Evolutionary conservation across 2,888 invertebrate genomes (phyloP).

Genomic region (Mesorhabditis spiculigera): DNA sequence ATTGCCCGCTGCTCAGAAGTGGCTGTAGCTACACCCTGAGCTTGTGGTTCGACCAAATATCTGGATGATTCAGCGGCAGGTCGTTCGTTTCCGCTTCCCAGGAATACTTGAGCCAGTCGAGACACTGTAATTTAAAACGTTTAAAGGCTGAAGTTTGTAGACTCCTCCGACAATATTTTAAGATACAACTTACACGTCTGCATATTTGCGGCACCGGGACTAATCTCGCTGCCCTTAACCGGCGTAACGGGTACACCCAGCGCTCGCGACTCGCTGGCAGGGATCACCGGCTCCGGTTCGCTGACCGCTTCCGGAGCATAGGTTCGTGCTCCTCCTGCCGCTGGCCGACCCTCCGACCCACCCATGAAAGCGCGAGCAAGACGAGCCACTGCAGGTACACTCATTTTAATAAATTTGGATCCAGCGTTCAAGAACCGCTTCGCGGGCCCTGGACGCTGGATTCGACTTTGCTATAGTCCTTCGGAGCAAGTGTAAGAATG

Average conservation of each 20-base stretch:
- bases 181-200: not conserved
- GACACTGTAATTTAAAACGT: not conserved
- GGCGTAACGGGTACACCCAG: slow-evolving; percentile 2
- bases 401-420: no score
- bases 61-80: not conserved
- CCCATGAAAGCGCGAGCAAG: not conserved
- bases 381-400: not conserved
- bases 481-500: no score
- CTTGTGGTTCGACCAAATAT: not conserved
- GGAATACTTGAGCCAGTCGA: slow-evolving; percentile 3
- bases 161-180: no score
- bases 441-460: no score
- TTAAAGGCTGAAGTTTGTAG: not conserved
- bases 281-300: not conserved
- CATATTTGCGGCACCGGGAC: slow-evolving; percentile 2
- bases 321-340: no score
- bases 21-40: no score
- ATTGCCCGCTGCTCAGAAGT: not conserved
- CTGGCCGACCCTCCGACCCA: not conserved
- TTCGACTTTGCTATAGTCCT: no score
- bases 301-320: not conserved
- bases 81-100: not conserved
- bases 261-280: not conserved
- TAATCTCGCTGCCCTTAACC: not conserved
- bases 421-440: no score